Evolutionary conservation across 2,113 vertebrate species (phyloP).

Genomic region (Galemys pyrenaicus): DNA sequence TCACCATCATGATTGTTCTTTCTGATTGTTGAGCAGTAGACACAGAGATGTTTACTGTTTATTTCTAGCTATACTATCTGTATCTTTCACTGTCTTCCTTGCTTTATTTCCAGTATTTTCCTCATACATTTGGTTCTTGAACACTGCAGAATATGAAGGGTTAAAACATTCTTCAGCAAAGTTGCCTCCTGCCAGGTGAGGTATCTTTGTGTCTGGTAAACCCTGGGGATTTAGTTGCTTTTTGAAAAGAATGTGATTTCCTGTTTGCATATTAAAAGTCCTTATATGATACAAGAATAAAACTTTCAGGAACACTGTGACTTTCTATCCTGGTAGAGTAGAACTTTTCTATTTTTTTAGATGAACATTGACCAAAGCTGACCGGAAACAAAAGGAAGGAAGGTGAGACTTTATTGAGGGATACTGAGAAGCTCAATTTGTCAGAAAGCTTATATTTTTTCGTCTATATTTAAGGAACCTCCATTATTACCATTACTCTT

Average conservation of each 20-base stretch:
- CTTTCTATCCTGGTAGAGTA: neutral
- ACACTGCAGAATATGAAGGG: neutral
- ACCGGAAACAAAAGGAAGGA: neutral
- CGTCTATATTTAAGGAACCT: neutral
- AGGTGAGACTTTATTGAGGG: neutral
- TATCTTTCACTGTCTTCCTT: neutral
- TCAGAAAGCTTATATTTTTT: neutral
- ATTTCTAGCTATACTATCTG: neutral
- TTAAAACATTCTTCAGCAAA: constrained; percentile 34
- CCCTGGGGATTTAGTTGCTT: neutral
- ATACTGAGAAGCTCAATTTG: neutral
- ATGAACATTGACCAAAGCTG: neutral
- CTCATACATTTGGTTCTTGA: neutral
- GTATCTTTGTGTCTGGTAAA: constrained; percentile 23
- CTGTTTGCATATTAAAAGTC: neutral
- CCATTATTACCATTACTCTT: constrained; percentile 3
- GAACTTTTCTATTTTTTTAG: constrained; percentile 23
- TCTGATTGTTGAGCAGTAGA: neutral
- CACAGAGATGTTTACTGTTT: neutral
- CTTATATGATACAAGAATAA: neutral
- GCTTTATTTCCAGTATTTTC: constrained; percentile 35
- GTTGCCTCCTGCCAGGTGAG: neutral
- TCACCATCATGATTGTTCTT: neutral
- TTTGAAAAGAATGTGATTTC: constrained; percentile 28
- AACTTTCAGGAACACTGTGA: neutral